Base-by-base conservation (phyloP, 2,797 vertebrate genomes). In the Poecilia gillii region DNA sequence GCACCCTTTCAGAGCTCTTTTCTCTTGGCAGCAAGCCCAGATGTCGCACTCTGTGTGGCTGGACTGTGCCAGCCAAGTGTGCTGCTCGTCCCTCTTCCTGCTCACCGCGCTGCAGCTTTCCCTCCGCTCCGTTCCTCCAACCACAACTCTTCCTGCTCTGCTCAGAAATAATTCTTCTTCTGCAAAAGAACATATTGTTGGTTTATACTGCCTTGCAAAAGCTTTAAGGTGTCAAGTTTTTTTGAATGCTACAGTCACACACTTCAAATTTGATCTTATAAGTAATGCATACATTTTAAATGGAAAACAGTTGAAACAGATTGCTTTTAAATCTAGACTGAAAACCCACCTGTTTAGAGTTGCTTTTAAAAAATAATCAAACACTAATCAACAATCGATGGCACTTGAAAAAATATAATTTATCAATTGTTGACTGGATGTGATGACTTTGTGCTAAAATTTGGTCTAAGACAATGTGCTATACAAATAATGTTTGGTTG, bases 1-100 rank as follows among this genome's bases (percentile, higher is more conserved):
- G 94, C 93, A 87, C 78, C 75, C 70, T 87, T 88, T 91, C 93
- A 93, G 90, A 92, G 82, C 73, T 92, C 91, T 92, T 51, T 91
- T 89, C 86, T 86, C 82, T 93, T 96, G 96, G 95, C 96, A 28
- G 49, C 0, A 3, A 79, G 92, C 94, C 95, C 64, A 87, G 89
- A 90, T 91, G 88, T 92, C 92, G 89, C 93, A 93, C 90, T 93
- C 91, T 74, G 81, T 75, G 79, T 77, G 77, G 80, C 86, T 68
- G 79, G 74, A 55, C 80, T 74, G 87, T 95, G 95, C 95, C 95
- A 95, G 93, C 91, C 83, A 76, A 92, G 91, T 79, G 87, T 87
- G 90, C 90, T 87, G 90, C 91, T 79, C 78, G 85, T 90, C 76
- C 79, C 80, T 91, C 88, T 82, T 85, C 84, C 78, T 84, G 84